Evolutionary conservation across 2,888 invertebrate genomes (phyloP), one percentile per base, ranked within the genome.

Genomic region (Sabatieria punctata): DNA sequence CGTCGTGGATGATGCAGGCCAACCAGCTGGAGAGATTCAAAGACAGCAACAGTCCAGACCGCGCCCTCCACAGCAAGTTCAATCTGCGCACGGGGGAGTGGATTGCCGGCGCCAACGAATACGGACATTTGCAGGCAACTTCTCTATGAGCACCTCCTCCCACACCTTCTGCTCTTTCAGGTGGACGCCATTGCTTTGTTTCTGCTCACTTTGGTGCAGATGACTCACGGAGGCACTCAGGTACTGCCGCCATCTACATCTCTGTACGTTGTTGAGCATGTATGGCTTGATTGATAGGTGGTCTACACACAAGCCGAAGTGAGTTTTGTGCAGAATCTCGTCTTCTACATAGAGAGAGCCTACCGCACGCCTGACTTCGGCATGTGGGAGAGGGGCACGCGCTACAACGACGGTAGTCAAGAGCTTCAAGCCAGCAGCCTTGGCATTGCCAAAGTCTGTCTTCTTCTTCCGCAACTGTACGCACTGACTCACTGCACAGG

Each of bases 281-380:
- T 15, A 18, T 21, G 4, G 21, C 23, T 25, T 47, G 30, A 15
- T 52, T 61, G 43, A n/a, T 55, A 72, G 74, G 88, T 97, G 52
- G 82, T 97, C 60, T 97, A 89, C 65, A 93, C 93, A 2, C 86
- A 88, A 72, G 91, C 91, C 72, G 97, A 97, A 74, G 95, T 97
- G 6, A 85, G 86, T 25, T 97, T 97, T 72, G 76, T 99, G 13
- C 97, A 99, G 72, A 97, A 97, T 72, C 73, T 99, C 26, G 95
- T 99, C 1, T 99, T 97, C 65, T 99, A 97, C 69, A 89, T 99
- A 11, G 97, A 99, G 69, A 53, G 91, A 59, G 93, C 97, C 0
- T 97, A 97, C 69, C 76, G 97, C 51, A 97, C 95, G 0, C 95
- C 97, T 0, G 97, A 97, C 70, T 99, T 81, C 74, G 97, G 97